Evolutionary conservation across 2,888 invertebrate genomes (phyloP), one percentile per base, ranked within the genome.

Genomic region (Tipula lateralis): DNA sequence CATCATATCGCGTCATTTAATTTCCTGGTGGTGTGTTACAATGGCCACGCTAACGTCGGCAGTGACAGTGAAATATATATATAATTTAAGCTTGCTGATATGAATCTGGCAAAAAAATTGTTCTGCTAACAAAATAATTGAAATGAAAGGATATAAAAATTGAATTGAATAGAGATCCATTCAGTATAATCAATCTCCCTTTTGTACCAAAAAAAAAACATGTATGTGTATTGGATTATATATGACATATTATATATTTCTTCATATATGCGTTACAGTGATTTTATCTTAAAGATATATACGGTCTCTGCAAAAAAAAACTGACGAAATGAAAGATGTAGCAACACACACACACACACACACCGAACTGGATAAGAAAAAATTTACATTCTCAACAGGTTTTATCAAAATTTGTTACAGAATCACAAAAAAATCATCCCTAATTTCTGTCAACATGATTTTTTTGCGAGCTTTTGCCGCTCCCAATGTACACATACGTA

Each of bases 331-430:
- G n/a, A 50, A 16, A 44, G n/a, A n/a, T 44, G 16, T 66, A 66
- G 24, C 24, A 44, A n/a, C 44, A 44, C 39, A 13, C 3, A 39
- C 3, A 16, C 1, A 66, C 19, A 66, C n/a, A n/a, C n/a, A n/a
- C n/a, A n/a, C n/a, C n/a, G n/a, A 66, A 7, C 2, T 66, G 66
- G 24, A 66, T 19, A 66, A 66, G 1, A 82, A 82, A 82, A 82
- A 32, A 82, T 82, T 82, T 82, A 82, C 82, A 82, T 82, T 82
- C 82, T 82, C 82, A 82, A 82, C 82, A 82, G 82, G 82, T 82
- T 82, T 16, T 19, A 30, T 66, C 66, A 66, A 66, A 66, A 66
- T 66, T 66, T 66, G 66, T 66, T 66, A 66, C 66, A 24, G 24
- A 24, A 66, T 66, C 44, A 50, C 16, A 50, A 50, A 39, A 44